phyloP scores from a whole-genome alignment of 2,113 vertebrate species.

The Vanacampus margaritifer region DNA sequence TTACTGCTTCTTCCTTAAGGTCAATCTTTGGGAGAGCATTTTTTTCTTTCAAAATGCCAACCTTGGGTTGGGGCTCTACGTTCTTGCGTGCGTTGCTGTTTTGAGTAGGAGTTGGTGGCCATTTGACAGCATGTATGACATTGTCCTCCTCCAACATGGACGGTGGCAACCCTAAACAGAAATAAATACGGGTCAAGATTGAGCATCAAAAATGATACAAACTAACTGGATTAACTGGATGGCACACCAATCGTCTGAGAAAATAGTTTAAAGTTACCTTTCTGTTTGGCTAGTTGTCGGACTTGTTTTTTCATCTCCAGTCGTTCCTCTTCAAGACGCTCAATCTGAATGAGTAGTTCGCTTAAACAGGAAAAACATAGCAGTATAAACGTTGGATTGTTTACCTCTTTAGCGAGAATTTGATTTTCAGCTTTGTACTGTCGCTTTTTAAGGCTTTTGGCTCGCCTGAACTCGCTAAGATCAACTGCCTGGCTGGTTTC shows the following conservation, averaged over 20 bases:
- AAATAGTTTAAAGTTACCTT: slow-evolving; percentile 67
- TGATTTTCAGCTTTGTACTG: slow-evolving; percentile 93
- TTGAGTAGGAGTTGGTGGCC: slow-evolving; percentile 23
- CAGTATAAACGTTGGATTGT: background rate
- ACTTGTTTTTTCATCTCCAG: slow-evolving; percentile 87
- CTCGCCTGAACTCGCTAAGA: slow-evolving; percentile 84
- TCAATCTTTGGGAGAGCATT: slow-evolving; percentile 73
- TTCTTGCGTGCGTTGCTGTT: slow-evolving; percentile 45
- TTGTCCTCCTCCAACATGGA: slow-evolving; percentile 61
- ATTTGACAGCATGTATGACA: slow-evolving; percentile 50
- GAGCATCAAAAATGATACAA: background rate
- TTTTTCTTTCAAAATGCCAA: slow-evolving; percentile 39
- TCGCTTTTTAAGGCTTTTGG: slow-evolving; percentile 80
- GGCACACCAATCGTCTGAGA: background rate
- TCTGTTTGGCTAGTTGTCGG: slow-evolving; percentile 84
- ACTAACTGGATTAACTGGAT: background rate
- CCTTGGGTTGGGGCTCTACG: slow-evolving; percentile 74
- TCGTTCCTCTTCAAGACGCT: slow-evolving; percentile 90
- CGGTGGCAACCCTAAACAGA: slow-evolving; percentile 61
- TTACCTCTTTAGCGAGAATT: slow-evolving; percentile 91
- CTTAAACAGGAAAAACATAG: background rate
- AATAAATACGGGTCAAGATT: background rate
- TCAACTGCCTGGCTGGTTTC: slow-evolving; percentile 84
- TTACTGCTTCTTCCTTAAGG: slow-evolving; percentile 61
- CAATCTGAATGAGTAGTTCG: slow-evolving; percentile 74